Evolutionary conservation across 92 coral and sea anemone species (phyloP).

Genomic region (Anthopleura xanthogrammica): DNA sequence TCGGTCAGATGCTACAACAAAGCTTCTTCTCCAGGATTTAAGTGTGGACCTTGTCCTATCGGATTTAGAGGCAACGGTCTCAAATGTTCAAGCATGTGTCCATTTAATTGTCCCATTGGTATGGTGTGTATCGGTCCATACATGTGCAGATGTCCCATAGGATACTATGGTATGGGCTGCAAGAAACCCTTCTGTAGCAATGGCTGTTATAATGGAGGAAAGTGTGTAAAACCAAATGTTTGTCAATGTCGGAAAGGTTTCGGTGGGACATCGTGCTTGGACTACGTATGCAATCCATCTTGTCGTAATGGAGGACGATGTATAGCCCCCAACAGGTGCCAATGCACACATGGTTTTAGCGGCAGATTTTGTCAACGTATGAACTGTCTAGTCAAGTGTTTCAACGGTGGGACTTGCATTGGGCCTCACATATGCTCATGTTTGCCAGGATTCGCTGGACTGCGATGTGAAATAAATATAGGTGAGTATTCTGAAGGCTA

Average conservation of each 20-base stretch:
- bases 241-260: slow-evolving; percentile 76
- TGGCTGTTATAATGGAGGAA: slow-evolving; percentile 84
- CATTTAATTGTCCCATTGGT: slow-evolving; percentile 68
- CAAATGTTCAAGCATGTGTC: slow-evolving; percentile 40
- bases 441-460: slow-evolving; percentile 67
- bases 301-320: slow-evolving; percentile 78
- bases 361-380: slow-evolving; percentile 70
- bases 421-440: slow-evolving; percentile 81
- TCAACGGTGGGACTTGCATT: slow-evolving; percentile 80
- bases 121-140: slow-evolving; percentile 73
- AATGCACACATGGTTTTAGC: slow-evolving; percentile 71
- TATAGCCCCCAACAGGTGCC: slow-evolving; percentile 69
- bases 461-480: slow-evolving; percentile 69
- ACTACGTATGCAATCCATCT: slow-evolving; percentile 55
- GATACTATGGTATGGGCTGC: slow-evolving; percentile 78
- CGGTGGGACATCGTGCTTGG: slow-evolving; percentile 66
- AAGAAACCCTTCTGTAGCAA: slow-evolving; percentile 65
- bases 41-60: slow-evolving; percentile 75
- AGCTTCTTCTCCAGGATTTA: slow-evolving; percentile 27
- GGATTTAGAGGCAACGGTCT: slow-evolving; percentile 79
- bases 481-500: slow-evolving; percentile 36
- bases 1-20: slow-evolving; percentile 45
- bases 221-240: slow-evolving; percentile 62
- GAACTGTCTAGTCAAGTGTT: slow-evolving; percentile 70
- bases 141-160: slow-evolving; percentile 74